phyloP scores from a whole-genome alignment of 2,888 invertebrate species.

The Xanthia togata region DNA sequence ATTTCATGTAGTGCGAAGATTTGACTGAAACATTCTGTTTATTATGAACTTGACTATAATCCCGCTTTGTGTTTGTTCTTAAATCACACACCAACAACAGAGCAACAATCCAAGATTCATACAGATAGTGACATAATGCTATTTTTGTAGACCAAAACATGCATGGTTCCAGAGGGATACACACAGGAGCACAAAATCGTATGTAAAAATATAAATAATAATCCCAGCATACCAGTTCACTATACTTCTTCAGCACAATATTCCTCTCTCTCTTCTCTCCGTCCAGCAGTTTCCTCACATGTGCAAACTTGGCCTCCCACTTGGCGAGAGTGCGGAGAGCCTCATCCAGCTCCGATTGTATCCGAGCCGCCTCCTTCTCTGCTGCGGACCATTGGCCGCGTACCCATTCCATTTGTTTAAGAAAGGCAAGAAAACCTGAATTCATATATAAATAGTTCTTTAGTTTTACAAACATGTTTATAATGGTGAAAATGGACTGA shows the following conservation, averaged over 20 bases:
- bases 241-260: conserved; percentile 93
- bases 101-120: no score
- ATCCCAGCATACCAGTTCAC: conserved; percentile 90
- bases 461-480: neutral
- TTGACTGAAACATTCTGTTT: neutral
- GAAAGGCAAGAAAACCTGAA: conserved; percentile 93
- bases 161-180: no score
- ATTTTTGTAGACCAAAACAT: no score
- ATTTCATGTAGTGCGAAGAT: neutral
- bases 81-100: no score
- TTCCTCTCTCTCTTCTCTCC: conserved; percentile 94
- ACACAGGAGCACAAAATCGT: no score
- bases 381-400: conserved; percentile 93
- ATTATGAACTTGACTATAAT: neutral
- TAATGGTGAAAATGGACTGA: neutral
- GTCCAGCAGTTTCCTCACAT: conserved; percentile 95
- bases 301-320: conserved; percentile 95
- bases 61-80: neutral
- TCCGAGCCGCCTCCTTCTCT: conserved; percentile 93
- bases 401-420: conserved; percentile 93
- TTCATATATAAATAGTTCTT: neutral
- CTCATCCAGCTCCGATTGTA: conserved; percentile 93
- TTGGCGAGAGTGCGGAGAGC: conserved; percentile 93
- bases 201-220: neutral
- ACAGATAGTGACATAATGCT: no score